phyloP scores from a whole-genome alignment of 30 jellyfish, hydroid and myxozoan species.

The Hydractinia symbiolongicarpus region DNA sequence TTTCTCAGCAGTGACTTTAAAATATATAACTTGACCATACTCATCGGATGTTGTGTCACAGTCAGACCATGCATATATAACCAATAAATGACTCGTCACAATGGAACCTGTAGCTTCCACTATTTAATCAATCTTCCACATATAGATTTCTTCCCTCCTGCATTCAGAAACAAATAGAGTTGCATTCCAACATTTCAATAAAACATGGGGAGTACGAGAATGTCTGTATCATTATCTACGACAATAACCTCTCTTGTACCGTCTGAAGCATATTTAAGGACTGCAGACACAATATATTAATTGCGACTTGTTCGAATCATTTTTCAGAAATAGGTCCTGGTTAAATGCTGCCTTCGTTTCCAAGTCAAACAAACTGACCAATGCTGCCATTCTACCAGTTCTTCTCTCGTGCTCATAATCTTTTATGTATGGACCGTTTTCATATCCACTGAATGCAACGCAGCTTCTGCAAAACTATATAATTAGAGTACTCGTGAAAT shows the following conservation, averaged over 20 bases:
- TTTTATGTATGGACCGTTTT: background rate
- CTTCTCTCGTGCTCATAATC: background rate
- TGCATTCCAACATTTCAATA: background rate
- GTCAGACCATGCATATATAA: too few relatives aligned
- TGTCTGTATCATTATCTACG: background rate
- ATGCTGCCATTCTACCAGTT: background rate
- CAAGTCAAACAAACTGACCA: background rate
- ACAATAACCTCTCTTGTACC: background rate
- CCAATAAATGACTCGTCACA: too few relatives aligned
- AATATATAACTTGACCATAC: too few relatives aligned
- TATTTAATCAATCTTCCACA: too few relatives aligned
- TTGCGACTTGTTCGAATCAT: background rate
- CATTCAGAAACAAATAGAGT: too few relatives aligned
- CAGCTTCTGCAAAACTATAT: background rate
- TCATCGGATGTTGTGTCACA: too few relatives aligned
- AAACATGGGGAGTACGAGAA: background rate
- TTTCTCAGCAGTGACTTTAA: too few relatives aligned
- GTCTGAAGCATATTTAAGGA: too few relatives aligned
- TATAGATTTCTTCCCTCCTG: too few relatives aligned
- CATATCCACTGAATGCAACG: background rate
- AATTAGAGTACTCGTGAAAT: background rate
- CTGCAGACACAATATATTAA: background rate
- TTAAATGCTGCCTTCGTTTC: background rate
- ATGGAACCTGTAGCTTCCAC: too few relatives aligned
- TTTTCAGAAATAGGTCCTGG: background rate